Evolutionary conservation across 2,797 vertebrate species (phyloP).

Genomic region (Sciurus vulgaris): DNA sequence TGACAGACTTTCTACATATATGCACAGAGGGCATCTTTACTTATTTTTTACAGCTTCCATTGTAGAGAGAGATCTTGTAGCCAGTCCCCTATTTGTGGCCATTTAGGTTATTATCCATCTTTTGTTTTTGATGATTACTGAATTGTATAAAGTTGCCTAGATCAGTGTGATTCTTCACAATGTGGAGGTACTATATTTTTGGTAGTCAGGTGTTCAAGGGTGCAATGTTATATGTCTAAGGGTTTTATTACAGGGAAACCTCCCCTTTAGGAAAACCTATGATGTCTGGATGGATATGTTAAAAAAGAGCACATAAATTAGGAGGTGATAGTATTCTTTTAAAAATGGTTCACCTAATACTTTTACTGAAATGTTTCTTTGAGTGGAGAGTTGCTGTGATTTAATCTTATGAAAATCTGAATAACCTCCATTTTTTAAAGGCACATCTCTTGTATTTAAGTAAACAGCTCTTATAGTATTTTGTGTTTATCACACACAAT

Average conservation of each 20-base stretch:
- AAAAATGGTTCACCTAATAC: constrained; percentile 25
- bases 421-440: constrained; percentile 38
- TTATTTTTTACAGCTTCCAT: not conserved
- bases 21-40: not conserved
- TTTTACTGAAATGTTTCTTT: constrained; percentile 33
- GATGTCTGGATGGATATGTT: not conserved
- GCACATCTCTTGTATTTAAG: not conserved
- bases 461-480: constrained; percentile 16
- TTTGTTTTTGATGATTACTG: constrained; percentile 57
- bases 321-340: constrained; percentile 17
- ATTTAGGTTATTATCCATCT: constrained; percentile 44
- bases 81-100: not conserved
- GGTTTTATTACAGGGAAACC: constrained; percentile 2
- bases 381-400: not conserved
- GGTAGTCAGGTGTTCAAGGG: not conserved
- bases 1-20: not conserved
- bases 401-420: constrained; percentile 60
- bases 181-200: not conserved
- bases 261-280: constrained; percentile 3
- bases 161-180: constrained; percentile 18
- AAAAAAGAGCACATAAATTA: constrained; percentile 55
- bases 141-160: constrained; percentile 28
- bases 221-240: not conserved
- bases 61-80: not conserved
- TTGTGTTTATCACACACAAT: constrained; percentile 43